A percentile compares a stretch with the other conserved stretches of the same genome.
These are phyloP conservation scores for Sebastes schlegelii DNA, from an alignment of 2,113 vertebrate genomes.

Conservation along the genomic window DNA sequence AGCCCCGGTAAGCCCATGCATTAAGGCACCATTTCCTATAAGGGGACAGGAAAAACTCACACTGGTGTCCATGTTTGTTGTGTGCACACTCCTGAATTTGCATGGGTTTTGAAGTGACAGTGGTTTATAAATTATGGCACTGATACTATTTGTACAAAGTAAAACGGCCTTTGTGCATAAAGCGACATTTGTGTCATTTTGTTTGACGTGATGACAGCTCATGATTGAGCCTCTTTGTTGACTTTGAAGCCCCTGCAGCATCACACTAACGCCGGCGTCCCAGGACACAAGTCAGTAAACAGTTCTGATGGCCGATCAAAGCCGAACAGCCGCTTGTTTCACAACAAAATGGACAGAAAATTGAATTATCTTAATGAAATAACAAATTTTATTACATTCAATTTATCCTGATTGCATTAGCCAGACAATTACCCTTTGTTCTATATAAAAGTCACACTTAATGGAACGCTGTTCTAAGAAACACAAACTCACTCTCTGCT, in stretches of 20 bases:
- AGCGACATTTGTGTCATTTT: constrained; percentile 33
- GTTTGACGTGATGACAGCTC: constrained; percentile 39
- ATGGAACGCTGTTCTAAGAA: background rate
- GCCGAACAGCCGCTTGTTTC: background rate
- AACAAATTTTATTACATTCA: too few species aligned
- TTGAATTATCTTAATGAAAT: background rate
- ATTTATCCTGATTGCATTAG: background rate
- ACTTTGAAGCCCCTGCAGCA: constrained; percentile 20
- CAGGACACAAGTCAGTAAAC: background rate
- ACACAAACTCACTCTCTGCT: constrained; percentile 38
- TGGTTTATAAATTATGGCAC: background rate
- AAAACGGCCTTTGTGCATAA: background rate
- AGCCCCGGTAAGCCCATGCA: too few species aligned
- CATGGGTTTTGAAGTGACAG: background rate
- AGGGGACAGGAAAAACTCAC: background rate
- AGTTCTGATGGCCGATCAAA: background rate
- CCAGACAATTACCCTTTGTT: background rate
- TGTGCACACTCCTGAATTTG: background rate
- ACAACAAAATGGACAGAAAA: background rate
- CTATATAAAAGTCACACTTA: background rate
- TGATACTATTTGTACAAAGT: constrained; percentile 2
- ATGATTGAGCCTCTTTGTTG: constrained; percentile 21
- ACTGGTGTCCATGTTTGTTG: background rate
- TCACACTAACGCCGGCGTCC: background rate
- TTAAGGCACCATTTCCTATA: too few species aligned